Base-by-base conservation (phyloP, 37 sponge, comb jelly and placozoan species). In the Haliclona indistincta region DNA sequence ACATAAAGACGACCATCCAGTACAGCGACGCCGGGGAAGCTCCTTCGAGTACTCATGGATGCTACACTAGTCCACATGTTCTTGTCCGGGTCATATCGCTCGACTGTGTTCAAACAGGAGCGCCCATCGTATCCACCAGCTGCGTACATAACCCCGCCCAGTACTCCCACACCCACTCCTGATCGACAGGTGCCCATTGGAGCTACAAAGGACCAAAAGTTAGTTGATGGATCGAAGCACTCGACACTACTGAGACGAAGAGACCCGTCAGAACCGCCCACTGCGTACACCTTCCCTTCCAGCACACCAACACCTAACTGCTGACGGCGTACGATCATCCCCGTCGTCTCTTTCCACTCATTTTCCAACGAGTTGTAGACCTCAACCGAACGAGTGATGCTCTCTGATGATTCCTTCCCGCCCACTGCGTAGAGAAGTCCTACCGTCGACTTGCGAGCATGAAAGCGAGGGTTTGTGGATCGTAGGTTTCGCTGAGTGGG, bases 191-290 rank as follows among this genome's bases (percentile, higher is more conserved):
- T 91, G 29, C 75, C 81, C 92, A 95, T 88, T 5, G 93, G 92
- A n/a, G 92, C 93, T 53, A 91, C 93, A 75, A 91, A 91, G 5
- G 92, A 84, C 96, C 96, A 95, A 69, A 85, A 75, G 35, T 83
- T 79, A 13, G 83, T 84, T 13, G 67, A 35, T 0, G 95, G 92
- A 73, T 97, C 95, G 44, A 80, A 97, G 41, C 94, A 91, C 79
- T 97, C 95, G 17, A 94, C 98, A 74, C 90, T 91, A 76, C 89
- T 97, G 38, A 97, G 81, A 28, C 98, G 64, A 29, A 89, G 74
- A 33, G 92, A 88, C 0, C 98, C 98, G 67, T 97, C 98, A 36
- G 95, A 97, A 11, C 98, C 98, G 1, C 98, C 98, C n/a, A 97
- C 95, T 0, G 95, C 92, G 61, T 88, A 94, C 11, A 97, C 85